Evolutionary conservation across 2,797 vertebrate genomes (phyloP), one percentile per base, ranked within the genome.

Genomic region (Lutra lutra): DNA sequence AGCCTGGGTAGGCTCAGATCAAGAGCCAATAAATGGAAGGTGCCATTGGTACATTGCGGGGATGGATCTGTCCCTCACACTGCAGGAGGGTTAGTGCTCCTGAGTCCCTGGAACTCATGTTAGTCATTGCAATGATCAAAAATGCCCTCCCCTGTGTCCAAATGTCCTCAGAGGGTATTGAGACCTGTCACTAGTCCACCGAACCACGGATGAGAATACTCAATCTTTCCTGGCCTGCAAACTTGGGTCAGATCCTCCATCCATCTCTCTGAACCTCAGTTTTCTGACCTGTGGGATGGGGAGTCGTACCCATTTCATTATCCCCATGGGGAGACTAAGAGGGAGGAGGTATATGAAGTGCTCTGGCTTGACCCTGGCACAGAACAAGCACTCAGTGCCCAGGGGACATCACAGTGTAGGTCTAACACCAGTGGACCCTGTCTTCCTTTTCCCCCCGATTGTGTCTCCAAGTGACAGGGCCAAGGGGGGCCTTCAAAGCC

Each of bases 391-490:
- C 18, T 27, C 32, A 12, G 29, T 15, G 58, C 38, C 92, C 7
- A 3, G 54, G 43, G 27, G 46, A 29, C 25, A 15, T n/a, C 27
- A 2, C 2, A 6, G 48, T 3, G 6, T 35, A 23, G 54, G 7
- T 20, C 43, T 27, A n/a, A 46, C 84, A 17, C 1, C n/a, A 1
- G 21, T 7, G n/a, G 51, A 54, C 35, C 68, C 75, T 29, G 46
- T 54, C 62, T 66, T 82, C 56, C 46, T 51, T 60, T 70, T 17
- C 7, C 70, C 82, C 54, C 77, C 12, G 62, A 68, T 48, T 51
- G 73, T 88, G 40, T 83, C 93, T 96, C 66, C 56, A 35, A 75
- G 89, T 89, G 82, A 91, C 92, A 84, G 73, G 94, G 73, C 92
- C 46, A 35, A 72, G 72, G 86, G 64, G 93, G 51, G n/a, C 46